Base-by-base conservation (phyloP, 2,888 invertebrate species). In the Melinopterus prodromus region DNA sequence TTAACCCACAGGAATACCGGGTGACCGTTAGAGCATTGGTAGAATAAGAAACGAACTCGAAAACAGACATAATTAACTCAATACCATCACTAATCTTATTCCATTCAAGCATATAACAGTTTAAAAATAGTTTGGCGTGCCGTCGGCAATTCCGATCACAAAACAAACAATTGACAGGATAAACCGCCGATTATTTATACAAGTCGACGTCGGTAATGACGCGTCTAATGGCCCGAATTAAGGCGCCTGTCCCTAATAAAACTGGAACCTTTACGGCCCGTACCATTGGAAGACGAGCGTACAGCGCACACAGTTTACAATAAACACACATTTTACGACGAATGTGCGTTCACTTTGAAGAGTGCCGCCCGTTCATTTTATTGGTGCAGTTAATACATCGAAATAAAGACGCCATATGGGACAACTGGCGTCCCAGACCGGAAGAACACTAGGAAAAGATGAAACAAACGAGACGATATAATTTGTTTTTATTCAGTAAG, bases 171-270 rank as follows among this genome's bases (percentile, higher is more conserved):
- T 71, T 26, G 77, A 84, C 84, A 84, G 82, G 83, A 84, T 83
- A 84, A 84, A 84, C 84, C 84, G 81, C 84, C 80, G 84, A 84
- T 84, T 84, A 84, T 84, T 84, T 84, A 83, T 80, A 83, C 82
- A 84, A 82, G 82, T 82, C 35, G 74, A 74, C 74, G 74, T 83
- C 82, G 80, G 78, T 80, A 80, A 80, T 84, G 83, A 84, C 81
- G 82, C 79, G 80, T 80, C 80, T 80, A 79, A 81, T 76, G 78
- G 71, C 78, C 77, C 80, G 78, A 83, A 81, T 84, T 82, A 83
- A 88, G 88, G 88, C 88, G 88, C 88, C 88, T 87, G 86, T 84
- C 83, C 83, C 86, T 84, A 83, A 86, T 88, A 88, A 88, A 88
- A 84, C 84, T 36, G n/a, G 74, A 6, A 74, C 36, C 37, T 74